Conservation (phyloP, 2,888 invertebrate genomes). For the Amphipoea lucens region DNA sequence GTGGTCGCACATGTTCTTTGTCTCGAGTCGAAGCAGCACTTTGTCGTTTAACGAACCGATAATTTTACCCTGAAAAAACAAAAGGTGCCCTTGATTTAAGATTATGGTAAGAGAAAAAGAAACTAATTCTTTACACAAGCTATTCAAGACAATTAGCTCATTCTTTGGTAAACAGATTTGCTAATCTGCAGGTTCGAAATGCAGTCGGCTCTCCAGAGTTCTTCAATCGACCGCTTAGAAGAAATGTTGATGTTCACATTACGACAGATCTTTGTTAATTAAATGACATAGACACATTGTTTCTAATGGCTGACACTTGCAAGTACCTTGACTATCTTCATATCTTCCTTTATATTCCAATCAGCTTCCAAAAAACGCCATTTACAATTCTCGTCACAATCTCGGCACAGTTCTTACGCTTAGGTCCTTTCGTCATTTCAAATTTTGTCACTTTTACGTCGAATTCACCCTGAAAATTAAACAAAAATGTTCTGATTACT, state of each 20-base stretch:
- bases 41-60: constrained; percentile 40
- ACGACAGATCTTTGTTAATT: neutral
- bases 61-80: constrained; percentile 54
- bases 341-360: constrained; percentile 24
- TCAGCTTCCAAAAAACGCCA: constrained; percentile 8
- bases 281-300: neutral
- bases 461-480: constrained; percentile 59
- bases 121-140: neutral
- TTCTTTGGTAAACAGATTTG: neutral
- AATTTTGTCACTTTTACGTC: constrained; percentile 30
- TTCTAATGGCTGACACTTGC: neutral
- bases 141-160: too few relatives aligned
- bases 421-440: constrained; percentile 52
- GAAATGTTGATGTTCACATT: neutral
- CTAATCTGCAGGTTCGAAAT: neutral
- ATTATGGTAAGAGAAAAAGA: neutral
- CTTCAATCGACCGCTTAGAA: neutral
- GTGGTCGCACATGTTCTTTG: constrained; percentile 56
- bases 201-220: neutral
- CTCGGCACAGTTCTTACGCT: constrained; percentile 53
- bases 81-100: neutral
- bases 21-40: constrained; percentile 32
- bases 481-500: neutral
- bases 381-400: neutral
- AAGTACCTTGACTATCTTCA: constrained; percentile 42